These are phyloP conservation scores for Anticlea derivata DNA, from an alignment of 2,888 invertebrate genomes.

Conservation along the genomic window DNA sequence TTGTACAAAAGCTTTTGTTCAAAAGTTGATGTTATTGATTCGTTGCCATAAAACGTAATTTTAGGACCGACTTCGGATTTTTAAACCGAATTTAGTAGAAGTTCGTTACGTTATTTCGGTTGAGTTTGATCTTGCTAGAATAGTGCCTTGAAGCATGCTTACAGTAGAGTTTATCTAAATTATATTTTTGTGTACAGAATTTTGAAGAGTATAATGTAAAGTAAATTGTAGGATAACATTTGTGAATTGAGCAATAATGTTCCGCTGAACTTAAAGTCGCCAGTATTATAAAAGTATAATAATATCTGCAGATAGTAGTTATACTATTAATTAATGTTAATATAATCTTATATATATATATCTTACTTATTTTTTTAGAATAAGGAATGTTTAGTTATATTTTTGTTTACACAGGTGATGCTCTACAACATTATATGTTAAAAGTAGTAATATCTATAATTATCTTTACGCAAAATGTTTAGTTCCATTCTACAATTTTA, in stretches of 20 bases:
- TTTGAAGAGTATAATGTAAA: constrained; percentile 44
- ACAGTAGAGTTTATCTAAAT: constrained; percentile 63
- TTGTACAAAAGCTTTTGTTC: constrained; percentile 52
- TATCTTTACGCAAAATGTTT: not conserved
- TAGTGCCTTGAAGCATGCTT: constrained; percentile 84
- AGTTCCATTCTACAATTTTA: not conserved
- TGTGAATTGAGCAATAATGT: constrained; percentile 72
- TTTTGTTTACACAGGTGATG: not conserved
- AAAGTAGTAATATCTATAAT: not conserved
- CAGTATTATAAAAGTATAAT: constrained; percentile 64
- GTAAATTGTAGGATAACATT: constrained; percentile 41
- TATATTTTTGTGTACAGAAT: constrained; percentile 73
- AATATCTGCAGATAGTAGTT: constrained; percentile 37
- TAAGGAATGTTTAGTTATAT: constrained; percentile 1
- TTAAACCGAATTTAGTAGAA: constrained; percentile 79
- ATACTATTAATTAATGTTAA: constrained; percentile 8
- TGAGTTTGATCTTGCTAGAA: constrained; percentile 77
- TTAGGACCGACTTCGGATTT: constrained; percentile 74
- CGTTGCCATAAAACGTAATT: constrained; percentile 72
- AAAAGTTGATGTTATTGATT: constrained; percentile 61
- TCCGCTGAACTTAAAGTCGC: constrained; percentile 60
- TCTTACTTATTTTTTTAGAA: not conserved
- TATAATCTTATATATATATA: too few relatives aligned
- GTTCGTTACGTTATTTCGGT: constrained; percentile 60
- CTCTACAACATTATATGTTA: not conserved